Evolutionary conservation across 2,888 invertebrate species (phyloP).

Genomic region (Lithodes maja): DNA sequence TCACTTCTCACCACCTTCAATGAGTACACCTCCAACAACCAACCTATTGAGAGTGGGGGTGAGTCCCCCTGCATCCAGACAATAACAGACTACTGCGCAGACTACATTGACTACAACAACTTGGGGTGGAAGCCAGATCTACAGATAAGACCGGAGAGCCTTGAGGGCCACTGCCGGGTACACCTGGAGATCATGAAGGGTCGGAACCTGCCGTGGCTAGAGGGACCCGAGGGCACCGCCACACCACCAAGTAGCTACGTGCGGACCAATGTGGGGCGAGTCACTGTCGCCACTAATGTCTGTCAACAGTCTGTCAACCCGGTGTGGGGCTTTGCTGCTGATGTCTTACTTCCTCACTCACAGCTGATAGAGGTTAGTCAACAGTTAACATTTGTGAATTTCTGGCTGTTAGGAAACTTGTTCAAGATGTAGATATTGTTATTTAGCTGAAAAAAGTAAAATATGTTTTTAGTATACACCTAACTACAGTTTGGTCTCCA

Average conservation of each 20-base stretch:
- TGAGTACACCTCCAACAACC: slow-evolving; percentile 35
- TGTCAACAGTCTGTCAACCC: slow-evolving; percentile 46
- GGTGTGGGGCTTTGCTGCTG: slow-evolving; percentile 62
- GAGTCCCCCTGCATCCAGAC: slow-evolving; percentile 59
- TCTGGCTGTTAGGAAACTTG: no score
- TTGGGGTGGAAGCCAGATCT: slow-evolving; percentile 29
- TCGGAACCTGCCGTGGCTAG: slow-evolving; percentile 45
- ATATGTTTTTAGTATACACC: neutral
- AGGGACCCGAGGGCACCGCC: slow-evolving; percentile 27
- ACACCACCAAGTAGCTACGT: slow-evolving; percentile 51
- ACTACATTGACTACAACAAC: slow-evolving; percentile 29
- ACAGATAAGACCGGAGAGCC: slow-evolving; percentile 24
- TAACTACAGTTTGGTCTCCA: no score
- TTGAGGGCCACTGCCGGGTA: slow-evolving; percentile 42
- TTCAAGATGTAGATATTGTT: no score
- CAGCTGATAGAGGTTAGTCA: slow-evolving; percentile 54
- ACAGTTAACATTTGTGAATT: no score
- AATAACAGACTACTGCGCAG: slow-evolving; percentile 39
- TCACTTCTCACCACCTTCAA: slow-evolving; percentile 48
- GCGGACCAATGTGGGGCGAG: slow-evolving; percentile 41
- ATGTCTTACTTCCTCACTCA: slow-evolving; percentile 61
- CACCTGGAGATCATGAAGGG: slow-evolving; percentile 63
- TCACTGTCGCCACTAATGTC: slow-evolving; percentile 47
- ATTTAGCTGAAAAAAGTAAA: no score
- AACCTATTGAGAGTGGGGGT: slow-evolving; percentile 58